Base-by-base conservation (phyloP, 1,140 invertebrate genomes). In the Papilio machaon region DNA sequence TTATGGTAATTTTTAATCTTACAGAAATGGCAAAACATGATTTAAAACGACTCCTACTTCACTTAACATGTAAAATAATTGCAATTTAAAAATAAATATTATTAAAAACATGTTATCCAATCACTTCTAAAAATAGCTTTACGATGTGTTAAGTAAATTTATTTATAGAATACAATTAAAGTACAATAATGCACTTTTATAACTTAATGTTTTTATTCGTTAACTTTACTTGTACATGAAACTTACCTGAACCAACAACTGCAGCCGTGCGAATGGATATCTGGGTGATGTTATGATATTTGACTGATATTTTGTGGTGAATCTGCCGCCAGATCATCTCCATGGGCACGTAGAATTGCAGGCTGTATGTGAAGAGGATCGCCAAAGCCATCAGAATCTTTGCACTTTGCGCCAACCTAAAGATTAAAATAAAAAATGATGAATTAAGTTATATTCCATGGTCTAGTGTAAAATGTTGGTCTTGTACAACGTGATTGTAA, bases 281-380 rank as follows among this genome's bases (percentile, higher is more conserved):
- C 88, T 99, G 97, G 0, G 95, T 95, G 0, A 96, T 89, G 64
- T 96, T 95, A 81, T 96, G 95, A 81, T 95, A 96, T 64, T 95
- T 95, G 35, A 96, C 92, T 4, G 92, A 90, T 73, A 96, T 93
- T 80, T 95, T 95, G 73, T 95, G 86, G 78, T 95, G 90, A 0
- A 96, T 86, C 85, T 96, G 95, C 75, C 95, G 91, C 96, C 96
- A 97, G 2, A 97, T 96, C 84, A 98, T 97, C 82, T 97, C 96
- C 86, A 97, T 96, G n/a, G 98, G 98, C 0, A 99, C 98, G 91
- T 97, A 99, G 87, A 98, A 97, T 94, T 99, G 99, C 1, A 99
- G 95, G 13, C 97, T 97, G 91, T 98, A 99, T 0, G 98, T 98
- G 85, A 99, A 97, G 58, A 99, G 97, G 80, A 99, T 98, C 0